phyloP scores from a whole-genome alignment of 2,113 vertebrate genomes.

The Coreoperca whiteheadi region DNA sequence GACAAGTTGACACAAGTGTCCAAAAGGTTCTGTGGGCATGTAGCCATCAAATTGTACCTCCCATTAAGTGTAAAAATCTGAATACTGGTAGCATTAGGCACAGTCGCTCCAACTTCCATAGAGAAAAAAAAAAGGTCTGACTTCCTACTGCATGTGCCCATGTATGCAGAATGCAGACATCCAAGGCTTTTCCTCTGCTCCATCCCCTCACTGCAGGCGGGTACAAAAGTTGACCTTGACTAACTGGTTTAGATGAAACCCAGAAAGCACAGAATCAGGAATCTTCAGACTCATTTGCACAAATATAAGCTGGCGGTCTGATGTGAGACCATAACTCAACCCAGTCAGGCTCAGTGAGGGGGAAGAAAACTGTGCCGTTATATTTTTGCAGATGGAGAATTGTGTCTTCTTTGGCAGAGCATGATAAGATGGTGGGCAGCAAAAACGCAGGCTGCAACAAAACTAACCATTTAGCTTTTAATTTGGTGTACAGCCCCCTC shows the following conservation, averaged over 20 bases:
- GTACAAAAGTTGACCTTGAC: conserved; percentile 1
- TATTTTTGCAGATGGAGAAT: conserved; percentile 37
- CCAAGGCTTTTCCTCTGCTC: conserved; percentile 1
- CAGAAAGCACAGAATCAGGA: neutral
- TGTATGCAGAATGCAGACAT: neutral
- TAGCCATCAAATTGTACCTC: neutral
- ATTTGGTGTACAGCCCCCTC: conserved; percentile 3
- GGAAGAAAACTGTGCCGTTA: neutral
- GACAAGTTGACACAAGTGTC: too few species aligned
- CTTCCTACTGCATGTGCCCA: neutral
- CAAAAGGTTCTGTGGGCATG: neutral
- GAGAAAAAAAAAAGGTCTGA: neutral
- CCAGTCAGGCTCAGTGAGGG: conserved; percentile 9
- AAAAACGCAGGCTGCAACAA: conserved; percentile 1
- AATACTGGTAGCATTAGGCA: neutral
- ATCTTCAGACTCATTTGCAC: conserved; percentile 2
- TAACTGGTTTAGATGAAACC: conserved; percentile 26
- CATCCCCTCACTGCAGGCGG: neutral
- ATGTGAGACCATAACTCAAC: conserved; percentile 25
- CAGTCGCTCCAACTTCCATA: neutral
- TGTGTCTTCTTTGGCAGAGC: conserved; percentile 34
- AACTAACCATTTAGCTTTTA: conserved; percentile 10
- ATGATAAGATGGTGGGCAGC: conserved; percentile 18
- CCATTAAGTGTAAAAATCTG: neutral
- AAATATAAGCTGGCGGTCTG: conserved; percentile 6